Conservation (phyloP, 2,797 vertebrate genomes). For the Gadopsis bispinosus region DNA sequence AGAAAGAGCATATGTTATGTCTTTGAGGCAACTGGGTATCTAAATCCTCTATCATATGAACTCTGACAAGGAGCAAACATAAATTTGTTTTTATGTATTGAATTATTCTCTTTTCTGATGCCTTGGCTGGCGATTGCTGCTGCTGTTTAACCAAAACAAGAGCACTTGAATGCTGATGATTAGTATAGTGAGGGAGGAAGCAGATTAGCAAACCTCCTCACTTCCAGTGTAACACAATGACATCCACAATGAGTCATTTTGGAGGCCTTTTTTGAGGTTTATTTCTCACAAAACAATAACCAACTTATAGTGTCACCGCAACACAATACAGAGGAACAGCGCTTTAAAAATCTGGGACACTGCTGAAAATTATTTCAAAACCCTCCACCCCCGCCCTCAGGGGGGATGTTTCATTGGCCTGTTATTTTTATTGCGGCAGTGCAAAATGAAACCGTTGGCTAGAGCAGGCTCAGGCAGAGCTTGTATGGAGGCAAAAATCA, state of each 20-base stretch:
- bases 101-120: constrained; percentile 87
- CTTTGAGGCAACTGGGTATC: constrained; percentile 90
- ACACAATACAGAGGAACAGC: constrained; percentile 72
- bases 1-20: constrained; percentile 91
- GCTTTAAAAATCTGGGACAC: constrained; percentile 52
- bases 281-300: constrained; percentile 52
- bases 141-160: constrained; percentile 34
- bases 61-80: constrained; percentile 94
- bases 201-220: constrained; percentile 18
- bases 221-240: constrained; percentile 16
- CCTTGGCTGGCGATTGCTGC: constrained; percentile 32
- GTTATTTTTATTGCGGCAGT: constrained; percentile 88
- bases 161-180: constrained; percentile 23
- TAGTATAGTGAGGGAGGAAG: background rate
- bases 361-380: constrained; percentile 69
- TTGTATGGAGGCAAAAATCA: constrained; percentile 86
- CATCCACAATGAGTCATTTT: constrained; percentile 24
- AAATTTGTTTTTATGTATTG: constrained; percentile 94
- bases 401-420: constrained; percentile 84
- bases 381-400: constrained; percentile 61
- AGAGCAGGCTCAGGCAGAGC: constrained; percentile 72
- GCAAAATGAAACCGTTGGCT: constrained; percentile 87
- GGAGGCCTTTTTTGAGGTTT: constrained; percentile 18
- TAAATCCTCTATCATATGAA: constrained; percentile 97
- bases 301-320: constrained; percentile 47